Conservation (phyloP, 2,113 vertebrate species). For the Hydrochoerus hydrochaeris region DNA sequence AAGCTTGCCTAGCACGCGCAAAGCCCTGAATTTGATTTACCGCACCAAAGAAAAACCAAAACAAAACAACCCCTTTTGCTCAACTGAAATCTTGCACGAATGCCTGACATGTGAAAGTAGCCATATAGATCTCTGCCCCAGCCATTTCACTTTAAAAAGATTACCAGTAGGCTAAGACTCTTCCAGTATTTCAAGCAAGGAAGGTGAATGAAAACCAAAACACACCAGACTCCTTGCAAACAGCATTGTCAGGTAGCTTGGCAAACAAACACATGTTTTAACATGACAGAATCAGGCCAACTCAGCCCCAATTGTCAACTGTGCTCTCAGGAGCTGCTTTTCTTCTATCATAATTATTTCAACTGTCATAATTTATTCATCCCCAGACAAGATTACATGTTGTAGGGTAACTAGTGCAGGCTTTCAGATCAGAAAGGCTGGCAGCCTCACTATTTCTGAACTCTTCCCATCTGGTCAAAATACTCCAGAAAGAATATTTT, state of each 20-base stretch:
- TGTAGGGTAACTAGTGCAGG: slow-evolving; percentile 1
- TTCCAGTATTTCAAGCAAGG: neutral
- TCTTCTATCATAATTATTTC: slow-evolving; percentile 67
- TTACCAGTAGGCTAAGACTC: neutral
- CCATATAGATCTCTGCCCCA: neutral
- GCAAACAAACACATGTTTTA: slow-evolving; percentile 45
- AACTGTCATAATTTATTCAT: slow-evolving; percentile 79
- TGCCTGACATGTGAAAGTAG: neutral
- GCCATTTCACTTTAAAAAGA: slow-evolving; percentile 27
- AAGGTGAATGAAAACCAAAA: neutral
- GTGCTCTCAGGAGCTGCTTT: slow-evolving; percentile 11
- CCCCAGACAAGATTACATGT: slow-evolving; percentile 2
- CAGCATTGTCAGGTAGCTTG: slow-evolving; percentile 39
- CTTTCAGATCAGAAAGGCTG: slow-evolving; percentile 43
- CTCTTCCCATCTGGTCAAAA: neutral
- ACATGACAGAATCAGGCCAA: slow-evolving; percentile 78
- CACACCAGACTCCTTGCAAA: neutral
- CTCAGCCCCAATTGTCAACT: neutral
- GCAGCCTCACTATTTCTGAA: neutral
- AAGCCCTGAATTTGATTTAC: neutral
- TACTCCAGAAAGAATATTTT: neutral
- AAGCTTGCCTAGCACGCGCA: neutral
- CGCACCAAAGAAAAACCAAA: neutral
- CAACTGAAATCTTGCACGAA: neutral
- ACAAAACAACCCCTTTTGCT: neutral